phyloP scores from a whole-genome alignment of 2,888 invertebrate species.

The Crioceris asparagi region DNA sequence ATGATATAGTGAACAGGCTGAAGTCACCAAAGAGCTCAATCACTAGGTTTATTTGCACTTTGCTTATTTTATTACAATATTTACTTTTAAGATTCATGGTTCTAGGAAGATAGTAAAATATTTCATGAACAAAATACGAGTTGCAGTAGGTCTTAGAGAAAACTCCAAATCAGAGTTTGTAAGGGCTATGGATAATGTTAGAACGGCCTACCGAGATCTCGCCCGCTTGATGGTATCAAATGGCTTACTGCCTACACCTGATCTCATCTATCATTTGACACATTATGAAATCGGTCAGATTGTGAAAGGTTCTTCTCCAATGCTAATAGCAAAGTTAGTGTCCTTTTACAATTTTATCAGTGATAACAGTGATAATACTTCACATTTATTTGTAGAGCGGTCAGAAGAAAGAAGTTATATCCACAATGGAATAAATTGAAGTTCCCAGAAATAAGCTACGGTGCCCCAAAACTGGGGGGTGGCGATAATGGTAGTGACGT shows the following conservation, averaged over 20 bases:
- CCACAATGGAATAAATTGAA: constrained; percentile 47
- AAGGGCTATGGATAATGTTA: constrained; percentile 45
- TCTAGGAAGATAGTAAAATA: constrained; percentile 48
- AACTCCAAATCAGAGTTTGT: constrained; percentile 52
- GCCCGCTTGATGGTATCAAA: constrained; percentile 47
- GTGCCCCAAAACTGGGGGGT: constrained; percentile 23
- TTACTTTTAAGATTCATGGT: constrained; percentile 3
- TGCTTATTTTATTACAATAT: too few relatives aligned
- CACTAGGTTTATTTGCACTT: constrained; percentile 37
- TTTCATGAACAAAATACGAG: constrained; percentile 49
- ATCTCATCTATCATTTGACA: constrained; percentile 58
- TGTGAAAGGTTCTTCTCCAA: constrained; percentile 43
- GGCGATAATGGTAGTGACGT: constrained; percentile 10
- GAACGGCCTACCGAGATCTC: constrained; percentile 47
- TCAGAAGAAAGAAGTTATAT: constrained; percentile 51
- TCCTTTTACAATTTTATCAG: background rate
- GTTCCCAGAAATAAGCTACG: constrained; percentile 49
- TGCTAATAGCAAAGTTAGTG: constrained; percentile 50
- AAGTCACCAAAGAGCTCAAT: constrained; percentile 40
- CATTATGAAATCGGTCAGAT: constrained; percentile 52
- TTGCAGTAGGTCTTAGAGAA: constrained; percentile 54
- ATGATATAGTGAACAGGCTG: constrained; percentile 42
- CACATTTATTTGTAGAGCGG: constrained; percentile 43
- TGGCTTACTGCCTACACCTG: constrained; percentile 52
- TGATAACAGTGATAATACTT: background rate